Evolutionary conservation across 2,888 invertebrate genomes (phyloP).

Genomic region (Lymantria dispar): DNA sequence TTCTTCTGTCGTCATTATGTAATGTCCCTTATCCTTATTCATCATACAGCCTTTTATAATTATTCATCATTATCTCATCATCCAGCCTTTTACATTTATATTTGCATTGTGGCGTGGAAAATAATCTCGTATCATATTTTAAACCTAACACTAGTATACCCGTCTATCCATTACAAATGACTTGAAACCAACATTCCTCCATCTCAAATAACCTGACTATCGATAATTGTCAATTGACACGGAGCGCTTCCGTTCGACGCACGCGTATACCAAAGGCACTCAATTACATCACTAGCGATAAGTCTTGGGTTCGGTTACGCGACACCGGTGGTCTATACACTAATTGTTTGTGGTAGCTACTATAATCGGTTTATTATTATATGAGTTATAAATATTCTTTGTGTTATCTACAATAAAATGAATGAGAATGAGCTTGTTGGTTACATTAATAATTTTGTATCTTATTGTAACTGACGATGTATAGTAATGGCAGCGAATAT

Average conservation of each 20-base stretch:
- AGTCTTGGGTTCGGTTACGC: slow-evolving; percentile 28
- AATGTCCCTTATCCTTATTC: too few species aligned
- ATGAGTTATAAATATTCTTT: neutral
- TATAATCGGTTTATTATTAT: slow-evolving; percentile 4
- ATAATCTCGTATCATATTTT: slow-evolving; percentile 1
- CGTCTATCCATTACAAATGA: slow-evolving; percentile 10
- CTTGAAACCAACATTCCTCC: slow-evolving; percentile 1
- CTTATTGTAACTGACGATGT: too few species aligned
- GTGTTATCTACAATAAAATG: too few species aligned
- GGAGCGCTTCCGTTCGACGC: slow-evolving; percentile 33
- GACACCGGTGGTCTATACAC: slow-evolving; percentile 27
- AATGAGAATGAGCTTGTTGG: too few species aligned
- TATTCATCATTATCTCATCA: too few species aligned
- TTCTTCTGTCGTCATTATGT: too few species aligned
- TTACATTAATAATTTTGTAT: too few species aligned
- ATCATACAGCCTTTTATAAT: too few species aligned
- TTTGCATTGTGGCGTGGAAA: too few species aligned
- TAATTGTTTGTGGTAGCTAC: slow-evolving; percentile 14
- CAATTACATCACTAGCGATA: slow-evolving; percentile 35
- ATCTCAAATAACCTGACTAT: slow-evolving; percentile 13
- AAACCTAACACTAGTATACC: neutral
- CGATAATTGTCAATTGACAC: slow-evolving; percentile 27
- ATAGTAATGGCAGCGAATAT: too few species aligned
- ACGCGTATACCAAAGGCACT: slow-evolving; percentile 36
- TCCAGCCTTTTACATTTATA: too few species aligned